phyloP scores from a whole-genome alignment of 1,140 invertebrate species.

The Polypedilum pembai region DNA sequence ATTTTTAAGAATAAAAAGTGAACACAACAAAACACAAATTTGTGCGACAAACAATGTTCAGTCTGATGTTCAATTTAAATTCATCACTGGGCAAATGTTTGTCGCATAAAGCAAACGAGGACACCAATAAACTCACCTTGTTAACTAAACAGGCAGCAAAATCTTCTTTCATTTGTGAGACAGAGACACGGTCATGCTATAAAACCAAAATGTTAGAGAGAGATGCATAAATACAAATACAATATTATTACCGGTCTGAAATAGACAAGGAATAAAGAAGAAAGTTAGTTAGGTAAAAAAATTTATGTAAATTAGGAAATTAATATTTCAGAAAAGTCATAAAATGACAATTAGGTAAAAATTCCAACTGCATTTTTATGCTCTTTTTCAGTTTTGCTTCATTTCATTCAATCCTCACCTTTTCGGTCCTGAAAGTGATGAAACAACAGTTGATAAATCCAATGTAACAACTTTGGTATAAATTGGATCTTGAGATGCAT shows the following conservation, averaged over 20 bases:
- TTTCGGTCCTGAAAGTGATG: conserved; percentile 94
- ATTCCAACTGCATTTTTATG: too few species aligned
- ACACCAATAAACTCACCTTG: conserved; percentile 69
- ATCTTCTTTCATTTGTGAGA: conserved; percentile 83
- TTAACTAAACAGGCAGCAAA: conserved; percentile 81
- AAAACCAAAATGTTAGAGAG: too few species aligned
- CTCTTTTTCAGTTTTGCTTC: too few species aligned
- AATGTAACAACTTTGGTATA: conserved; percentile 80
- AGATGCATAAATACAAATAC: too few species aligned
- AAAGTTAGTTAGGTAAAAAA: too few species aligned
- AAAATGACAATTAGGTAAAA: too few species aligned
- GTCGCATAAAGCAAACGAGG: conserved; percentile 27
- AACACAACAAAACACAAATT: conserved; percentile 31
- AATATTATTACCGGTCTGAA: too few species aligned
- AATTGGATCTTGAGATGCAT: conserved; percentile 71
- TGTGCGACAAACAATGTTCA: conserved; percentile 48
- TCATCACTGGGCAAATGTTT: conserved; percentile 30
- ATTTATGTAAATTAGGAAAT: too few species aligned
- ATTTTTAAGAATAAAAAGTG: background rate
- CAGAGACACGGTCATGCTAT: conserved; percentile 90
- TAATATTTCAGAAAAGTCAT: too few species aligned
- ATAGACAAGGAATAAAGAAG: too few species aligned
- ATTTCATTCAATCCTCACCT: conserved; percentile 42
- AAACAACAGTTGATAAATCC: conserved; percentile 81
- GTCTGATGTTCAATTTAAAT: conserved; percentile 35